Conservation (phyloP, 2,113 vertebrate species). For the Colossoma macropomum region DNA sequence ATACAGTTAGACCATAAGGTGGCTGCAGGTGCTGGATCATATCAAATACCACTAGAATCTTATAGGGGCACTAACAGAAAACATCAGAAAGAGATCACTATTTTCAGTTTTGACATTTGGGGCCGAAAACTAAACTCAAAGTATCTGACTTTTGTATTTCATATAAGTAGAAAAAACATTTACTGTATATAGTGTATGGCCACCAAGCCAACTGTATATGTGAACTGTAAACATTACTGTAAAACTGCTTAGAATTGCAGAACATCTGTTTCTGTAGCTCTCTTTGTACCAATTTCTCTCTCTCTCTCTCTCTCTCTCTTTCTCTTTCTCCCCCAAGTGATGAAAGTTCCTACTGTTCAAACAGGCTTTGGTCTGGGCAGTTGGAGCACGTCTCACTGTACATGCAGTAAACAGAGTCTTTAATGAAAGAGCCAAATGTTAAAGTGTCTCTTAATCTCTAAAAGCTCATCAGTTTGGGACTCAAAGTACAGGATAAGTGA, state of each 20-base stretch:
- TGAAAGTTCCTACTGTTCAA: constrained; percentile 64
- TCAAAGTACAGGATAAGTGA: constrained; percentile 64
- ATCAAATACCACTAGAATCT: no score
- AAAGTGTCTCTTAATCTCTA: constrained; percentile 61
- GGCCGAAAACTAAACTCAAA: no score
- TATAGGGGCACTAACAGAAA: no score
- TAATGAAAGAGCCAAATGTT: constrained; percentile 66
- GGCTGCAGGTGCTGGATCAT: no score
- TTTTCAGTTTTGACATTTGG: no score
- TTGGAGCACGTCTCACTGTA: constrained; percentile 46
- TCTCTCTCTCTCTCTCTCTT: constrained; percentile 33
- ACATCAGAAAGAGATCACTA: no score
- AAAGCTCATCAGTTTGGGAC: constrained; percentile 50
- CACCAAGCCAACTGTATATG: background rate
- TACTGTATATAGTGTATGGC: background rate
- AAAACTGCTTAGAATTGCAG: background rate
- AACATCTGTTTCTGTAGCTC: background rate
- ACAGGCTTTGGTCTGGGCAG: constrained; percentile 58
- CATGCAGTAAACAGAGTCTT: constrained; percentile 63
- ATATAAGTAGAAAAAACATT: background rate
- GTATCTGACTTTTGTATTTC: no score
- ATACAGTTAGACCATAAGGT: no score
- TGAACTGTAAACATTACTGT: background rate
- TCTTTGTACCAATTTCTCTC: constrained; percentile 33
- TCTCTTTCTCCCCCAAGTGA: constrained; percentile 21